Evolutionary conservation across 2,797 vertebrate genomes (phyloP), one percentile per base, ranked within the genome.

Genomic region (Thaleichthys pacificus): DNA sequence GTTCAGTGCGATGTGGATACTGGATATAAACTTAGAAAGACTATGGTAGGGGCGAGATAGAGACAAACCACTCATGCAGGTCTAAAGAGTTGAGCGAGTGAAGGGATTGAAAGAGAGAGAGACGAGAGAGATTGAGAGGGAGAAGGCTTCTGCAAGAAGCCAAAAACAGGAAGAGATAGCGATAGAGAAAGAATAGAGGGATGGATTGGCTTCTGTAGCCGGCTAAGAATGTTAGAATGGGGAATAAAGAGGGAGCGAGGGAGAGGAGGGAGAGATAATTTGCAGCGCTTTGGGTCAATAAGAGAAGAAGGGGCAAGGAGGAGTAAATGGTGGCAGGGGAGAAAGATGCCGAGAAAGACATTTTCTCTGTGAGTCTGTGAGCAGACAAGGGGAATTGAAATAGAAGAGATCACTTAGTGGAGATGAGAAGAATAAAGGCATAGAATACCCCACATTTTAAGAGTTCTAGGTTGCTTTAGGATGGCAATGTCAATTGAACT

Each of bases 331-430:
- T 21, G 42, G 22, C 58, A 66, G 71, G 24, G 38, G 75, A 32
- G 47, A 62, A 35, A 6, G 32, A 35, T 6, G 32, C 58, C 11
- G 28, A 66, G 61, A 56, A 15, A 76, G 66, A 49, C 35, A 22
- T 61, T 69, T 74, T 72, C 73, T 62, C 49, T 60, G 73, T 62
- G 26, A 84, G 77, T 80, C 66, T 72, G 51, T 66, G 51, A 70
- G 19, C 57, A 61, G 77, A 47, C 26, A 4, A 3, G 42, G 60
- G 58, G 71, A 42, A 68, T 26, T 54, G 56, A 79, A 62, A 61
- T 28, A 28, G 64, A 77, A 28, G 32, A 24, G 57, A 77, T 49
- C 14, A 72, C 58, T 70, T 21, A 56, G 60, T 56, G 49, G 65
- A 11, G 21, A 73, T 49, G 54, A 67, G 14, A 8, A 47, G 24